Evolutionary conservation across 2,888 invertebrate species (phyloP).

Genomic region (Lasioglossum calceatum): DNA sequence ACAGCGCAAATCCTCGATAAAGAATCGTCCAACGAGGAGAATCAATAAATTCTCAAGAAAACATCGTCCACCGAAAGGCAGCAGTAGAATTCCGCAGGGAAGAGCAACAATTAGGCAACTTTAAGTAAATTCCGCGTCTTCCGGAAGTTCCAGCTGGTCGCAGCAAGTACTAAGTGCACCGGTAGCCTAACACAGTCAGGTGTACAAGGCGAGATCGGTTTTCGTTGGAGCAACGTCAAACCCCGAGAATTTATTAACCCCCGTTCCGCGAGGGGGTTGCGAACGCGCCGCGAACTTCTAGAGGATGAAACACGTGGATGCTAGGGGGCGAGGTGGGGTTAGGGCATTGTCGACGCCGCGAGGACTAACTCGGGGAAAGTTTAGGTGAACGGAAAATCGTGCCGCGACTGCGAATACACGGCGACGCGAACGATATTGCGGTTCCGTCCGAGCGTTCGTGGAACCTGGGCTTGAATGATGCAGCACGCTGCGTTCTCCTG

Average conservation of each 20-base stretch:
- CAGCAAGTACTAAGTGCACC: not conserved
- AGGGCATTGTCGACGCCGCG: conserved; percentile 18
- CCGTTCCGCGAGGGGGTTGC: not conserved
- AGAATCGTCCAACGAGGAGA: not conserved
- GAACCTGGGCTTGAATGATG: conserved; percentile 1
- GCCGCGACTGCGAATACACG: conserved; percentile 14
- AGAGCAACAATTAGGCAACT: not conserved
- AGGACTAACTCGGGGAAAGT: conserved; percentile 25
- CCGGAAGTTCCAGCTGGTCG: not conserved
- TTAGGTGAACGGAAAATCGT: conserved; percentile 11
- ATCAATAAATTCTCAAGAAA: not conserved
- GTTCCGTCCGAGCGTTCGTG: not conserved
- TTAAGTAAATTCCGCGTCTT: not conserved
- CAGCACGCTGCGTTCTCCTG: not conserved
- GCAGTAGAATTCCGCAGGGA: not conserved
- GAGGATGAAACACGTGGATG: conserved; percentile 4
- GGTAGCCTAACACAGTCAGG: not conserved
- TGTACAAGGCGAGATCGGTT: conserved; percentile 19
- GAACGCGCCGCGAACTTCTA: conserved; percentile 3
- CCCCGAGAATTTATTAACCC: conserved; percentile 33
- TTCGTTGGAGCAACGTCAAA: conserved; percentile 1
- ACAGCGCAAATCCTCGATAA: no score
- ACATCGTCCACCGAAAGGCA: not conserved
- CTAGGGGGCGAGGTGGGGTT: not conserved
- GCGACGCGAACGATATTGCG: conserved; percentile 2